A percentile compares a stretch with the other conserved stretches of the same genome.
Conservation (phyloP, 2,797 vertebrate species). For the Syngnathus acus region DNA sequence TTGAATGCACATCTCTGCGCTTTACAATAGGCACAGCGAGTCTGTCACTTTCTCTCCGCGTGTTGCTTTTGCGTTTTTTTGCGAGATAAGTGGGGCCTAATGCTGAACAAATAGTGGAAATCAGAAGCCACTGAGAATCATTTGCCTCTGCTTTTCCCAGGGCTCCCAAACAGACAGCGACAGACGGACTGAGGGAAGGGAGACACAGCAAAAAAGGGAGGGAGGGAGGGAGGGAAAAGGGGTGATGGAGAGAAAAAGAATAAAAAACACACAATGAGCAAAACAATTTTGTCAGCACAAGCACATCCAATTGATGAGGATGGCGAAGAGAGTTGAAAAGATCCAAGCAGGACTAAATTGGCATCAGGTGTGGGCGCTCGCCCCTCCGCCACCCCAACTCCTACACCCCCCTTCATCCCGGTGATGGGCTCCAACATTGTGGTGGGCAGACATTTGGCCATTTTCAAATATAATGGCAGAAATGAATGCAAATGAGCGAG, state of each 20-base stretch:
- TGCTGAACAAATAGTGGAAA: constrained; percentile 99
- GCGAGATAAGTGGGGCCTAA: constrained; percentile 99
- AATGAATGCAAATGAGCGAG: constrained; percentile 99
- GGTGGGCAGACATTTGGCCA: constrained; percentile 92
- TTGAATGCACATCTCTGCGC: constrained; percentile 89
- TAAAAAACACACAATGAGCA: constrained; percentile 70
- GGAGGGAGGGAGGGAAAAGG: not conserved
- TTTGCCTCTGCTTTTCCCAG: constrained; percentile 97
- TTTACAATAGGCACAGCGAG: constrained; percentile 83
- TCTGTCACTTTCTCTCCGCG: constrained; percentile 96
- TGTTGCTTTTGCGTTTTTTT: constrained; percentile 90
- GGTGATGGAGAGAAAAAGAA: constrained; percentile 1
- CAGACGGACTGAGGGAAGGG: constrained; percentile 51
- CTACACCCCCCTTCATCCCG: constrained; percentile 47
- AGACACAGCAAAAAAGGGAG: constrained; percentile 4
- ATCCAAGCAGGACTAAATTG: constrained; percentile 85
- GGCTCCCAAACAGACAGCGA: constrained; percentile 89
- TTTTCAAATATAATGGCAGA: constrained; percentile 98
- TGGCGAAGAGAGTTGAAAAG: constrained; percentile 85
- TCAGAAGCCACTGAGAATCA: constrained; percentile 99
- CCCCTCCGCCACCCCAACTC: not conserved
- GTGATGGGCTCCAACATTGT: constrained; percentile 93
- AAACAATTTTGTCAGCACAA: constrained; percentile 95
- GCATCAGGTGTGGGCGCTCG: constrained; percentile 89
- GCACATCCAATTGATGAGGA: constrained; percentile 96